phyloP scores from a whole-genome alignment of 2,797 vertebrate genomes.

The Synanceia verrucosa region DNA sequence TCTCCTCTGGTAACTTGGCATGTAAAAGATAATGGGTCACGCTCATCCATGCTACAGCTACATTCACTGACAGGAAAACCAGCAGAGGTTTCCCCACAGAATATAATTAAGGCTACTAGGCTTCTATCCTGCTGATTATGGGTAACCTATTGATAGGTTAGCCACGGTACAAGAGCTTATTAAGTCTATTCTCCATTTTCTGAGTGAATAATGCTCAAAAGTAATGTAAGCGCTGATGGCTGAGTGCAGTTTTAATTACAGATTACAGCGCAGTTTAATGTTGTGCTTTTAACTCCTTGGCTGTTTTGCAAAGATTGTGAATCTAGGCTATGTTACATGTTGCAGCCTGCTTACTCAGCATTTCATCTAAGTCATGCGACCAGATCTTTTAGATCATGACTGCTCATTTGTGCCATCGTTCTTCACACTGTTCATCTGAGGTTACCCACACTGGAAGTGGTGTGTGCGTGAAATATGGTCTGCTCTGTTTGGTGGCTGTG shows the following conservation, averaged over 20 bases:
- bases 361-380: neutral
- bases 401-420: constrained; percentile 9
- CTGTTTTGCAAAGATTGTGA: constrained; percentile 48
- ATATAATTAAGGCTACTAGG: constrained; percentile 64
- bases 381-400: constrained; percentile 7
- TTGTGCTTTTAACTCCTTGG: constrained; percentile 41
- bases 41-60: constrained; percentile 36
- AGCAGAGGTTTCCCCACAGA: constrained; percentile 44
- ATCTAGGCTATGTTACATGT: constrained; percentile 27
- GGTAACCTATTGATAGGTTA: constrained; percentile 54
- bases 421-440: constrained; percentile 8
- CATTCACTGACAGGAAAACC: constrained; percentile 15
- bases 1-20: constrained; percentile 55
- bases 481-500: neutral
- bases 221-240: constrained; percentile 14
- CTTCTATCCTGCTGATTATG: constrained; percentile 53
- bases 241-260: constrained; percentile 46
- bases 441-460: neutral
- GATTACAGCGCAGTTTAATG: constrained; percentile 54
- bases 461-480: neutral
- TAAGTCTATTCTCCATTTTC: constrained; percentile 16
- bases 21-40: constrained; percentile 60
- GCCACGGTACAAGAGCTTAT: constrained; percentile 19
- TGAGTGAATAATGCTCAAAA: constrained; percentile 11
- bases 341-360: constrained; percentile 20